Base-by-base conservation (phyloP, 2,888 invertebrate genomes). In the Campoplex capitator region DNA sequence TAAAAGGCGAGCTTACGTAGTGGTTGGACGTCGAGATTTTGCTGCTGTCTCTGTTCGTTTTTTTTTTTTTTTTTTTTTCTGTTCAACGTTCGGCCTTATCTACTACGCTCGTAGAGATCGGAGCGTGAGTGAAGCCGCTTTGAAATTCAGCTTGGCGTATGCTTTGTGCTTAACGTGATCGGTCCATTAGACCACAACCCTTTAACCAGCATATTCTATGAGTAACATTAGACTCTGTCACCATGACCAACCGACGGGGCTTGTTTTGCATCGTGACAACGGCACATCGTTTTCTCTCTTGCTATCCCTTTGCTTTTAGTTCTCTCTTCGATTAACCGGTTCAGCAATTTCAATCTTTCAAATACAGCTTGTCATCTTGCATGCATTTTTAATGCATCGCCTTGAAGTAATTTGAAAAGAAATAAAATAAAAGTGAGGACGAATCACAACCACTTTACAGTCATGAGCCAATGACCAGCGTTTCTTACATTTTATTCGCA, bases 91-190 rank as follows among this genome's bases (percentile, higher is more conserved):
- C 32, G 62, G 32, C 62, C 38, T 35, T 77, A 32, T 70, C 77
- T 65, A 62, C 62, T 62, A 62, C 38, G 68, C 38, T 70, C 83
- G 68, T 58, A 35, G 70, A 67, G 73, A 79, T 79, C 79, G 70
- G 58, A 58, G 67, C 78, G 18, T 54, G 23, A n/a, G 78, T 28
- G n/a, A 45, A 71, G 32, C 45, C 73, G 67, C 65, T 78, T 78
- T 78, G 73, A 78, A 78, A 78, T 78, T 67, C 83, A 78, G 78
- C 51, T 67, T 67, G 65, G 45, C 78, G 83, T 84, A 73, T 78
- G 83, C 83, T 84, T 78, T 78, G 65, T 78, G 73, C 65, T 78
- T 73, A 78, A 78, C 78, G 67, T 73, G 62, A 78, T 84, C 78
- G 73, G 83, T 78, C 67, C 78, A 79, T 58, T 45, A 68, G 35